Evolutionary conservation across 2,113 vertebrate species (phyloP).

Genomic region (Cinclus mexicanus): DNA sequence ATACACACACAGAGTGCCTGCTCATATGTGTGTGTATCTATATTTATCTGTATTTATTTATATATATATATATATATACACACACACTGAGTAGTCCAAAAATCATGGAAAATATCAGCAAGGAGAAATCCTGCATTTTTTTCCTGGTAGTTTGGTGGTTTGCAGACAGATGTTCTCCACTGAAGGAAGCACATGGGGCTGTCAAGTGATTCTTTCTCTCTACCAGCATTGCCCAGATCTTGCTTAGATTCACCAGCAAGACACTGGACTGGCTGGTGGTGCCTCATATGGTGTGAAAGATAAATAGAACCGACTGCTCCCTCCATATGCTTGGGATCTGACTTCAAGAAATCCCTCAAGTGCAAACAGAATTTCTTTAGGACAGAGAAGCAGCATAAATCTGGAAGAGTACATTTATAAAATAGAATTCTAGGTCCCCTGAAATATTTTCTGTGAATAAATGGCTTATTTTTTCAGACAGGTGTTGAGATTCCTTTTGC

Average conservation of each 20-base stretch:
- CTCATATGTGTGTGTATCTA: accelerated
- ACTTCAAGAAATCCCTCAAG: slow-evolving; percentile 49
- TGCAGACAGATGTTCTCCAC: slow-evolving; percentile 38
- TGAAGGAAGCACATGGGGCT: slow-evolving; percentile 9
- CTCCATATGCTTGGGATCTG: slow-evolving; percentile 50
- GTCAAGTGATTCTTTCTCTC: slow-evolving; percentile 5
- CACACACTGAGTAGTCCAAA: neutral
- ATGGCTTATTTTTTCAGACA: neutral
- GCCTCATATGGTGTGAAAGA: slow-evolving; percentile 30
- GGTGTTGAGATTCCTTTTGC: neutral
- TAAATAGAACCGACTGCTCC: slow-evolving; percentile 55
- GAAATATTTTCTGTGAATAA: neutral
- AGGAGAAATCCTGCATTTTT: neutral
- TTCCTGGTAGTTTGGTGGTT: neutral
- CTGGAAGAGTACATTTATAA: neutral
- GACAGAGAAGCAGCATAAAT: neutral
- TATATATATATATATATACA: accelerated
- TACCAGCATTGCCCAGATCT: neutral
- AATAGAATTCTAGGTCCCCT: neutral
- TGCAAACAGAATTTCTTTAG: slow-evolving; percentile 41
- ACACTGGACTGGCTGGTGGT: slow-evolving; percentile 27
- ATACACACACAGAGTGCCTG: too few relatives aligned
- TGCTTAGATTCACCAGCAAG: slow-evolving; percentile 47
- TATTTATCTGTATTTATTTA: neutral
- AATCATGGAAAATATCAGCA: neutral